Evolutionary conservation across 2,113 vertebrate genomes (phyloP).

Genomic region (Stercorarius parasiticus): DNA sequence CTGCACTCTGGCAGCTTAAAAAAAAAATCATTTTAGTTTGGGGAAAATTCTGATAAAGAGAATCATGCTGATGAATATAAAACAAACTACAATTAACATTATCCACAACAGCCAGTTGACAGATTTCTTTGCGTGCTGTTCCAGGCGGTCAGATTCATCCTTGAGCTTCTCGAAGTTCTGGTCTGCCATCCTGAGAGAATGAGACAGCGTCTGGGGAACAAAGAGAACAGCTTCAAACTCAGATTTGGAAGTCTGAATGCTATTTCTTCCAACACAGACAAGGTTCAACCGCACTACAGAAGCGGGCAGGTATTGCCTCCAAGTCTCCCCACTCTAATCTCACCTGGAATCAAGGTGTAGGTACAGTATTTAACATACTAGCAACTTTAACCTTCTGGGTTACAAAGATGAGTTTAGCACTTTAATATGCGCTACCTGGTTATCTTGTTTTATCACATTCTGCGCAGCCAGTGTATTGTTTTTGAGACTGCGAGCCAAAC

Average conservation of each 20-base stretch:
- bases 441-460: slow-evolving; percentile 97
- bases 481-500: slow-evolving; percentile 92
- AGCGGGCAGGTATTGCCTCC: not conserved
- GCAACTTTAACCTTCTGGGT: not conserved
- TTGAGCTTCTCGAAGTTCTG: slow-evolving; percentile 96
- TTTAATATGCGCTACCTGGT: slow-evolving; percentile 80
- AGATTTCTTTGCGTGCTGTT: slow-evolving; percentile 95
- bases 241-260: not conserved
- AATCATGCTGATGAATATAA: slow-evolving; percentile 97
- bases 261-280: not conserved
- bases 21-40: slow-evolving; percentile 82
- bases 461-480: slow-evolving; percentile 93
- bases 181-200: slow-evolving; percentile 93
- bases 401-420: not conserved
- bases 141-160: slow-evolving; percentile 90
- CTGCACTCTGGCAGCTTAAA: not conserved
- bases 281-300: not conserved
- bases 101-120: slow-evolving; percentile 98
- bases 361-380: not conserved
- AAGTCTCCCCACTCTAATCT: not conserved
- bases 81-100: slow-evolving; percentile 93
- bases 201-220: slow-evolving; percentile 82
- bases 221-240: not conserved
- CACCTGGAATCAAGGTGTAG: not conserved
- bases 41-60: slow-evolving; percentile 97